Base-by-base conservation (phyloP, 2,797 vertebrate genomes). In the Sebastes trivittatus region DNA sequence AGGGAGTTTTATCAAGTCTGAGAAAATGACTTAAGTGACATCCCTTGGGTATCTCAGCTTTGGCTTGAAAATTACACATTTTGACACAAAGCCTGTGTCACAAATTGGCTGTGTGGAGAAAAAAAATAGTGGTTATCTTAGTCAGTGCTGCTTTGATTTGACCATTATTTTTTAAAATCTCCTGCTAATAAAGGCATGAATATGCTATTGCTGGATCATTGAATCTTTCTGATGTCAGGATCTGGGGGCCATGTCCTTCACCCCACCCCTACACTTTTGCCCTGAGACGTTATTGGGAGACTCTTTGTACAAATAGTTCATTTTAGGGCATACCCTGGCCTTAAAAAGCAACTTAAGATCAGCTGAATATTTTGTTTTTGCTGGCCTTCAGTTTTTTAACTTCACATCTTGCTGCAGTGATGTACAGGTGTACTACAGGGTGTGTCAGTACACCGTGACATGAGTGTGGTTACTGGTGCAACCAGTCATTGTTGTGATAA, bases 11-110 rank as follows among this genome's bases (percentile, higher is more conserved):
- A 68, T 83, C 42, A 56, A 68, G 56, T 65, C 68, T 56, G 60
- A 77, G 20, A 72, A 72, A 70, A 75, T 72, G 2, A 70, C 62
- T 68, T 59, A 61, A 75, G 60, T 70, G 75, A 56, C 54, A 58
- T 74, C 54, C 25, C 27, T 20, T 27, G 46, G 30, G 67, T 73
- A 22, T 66, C 58, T 72, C 42, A 42, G 65, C 58, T 70, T 61
- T 23, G 63, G 38, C 29, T 80, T 59, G 18, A 72, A 82, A 77
- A 65, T 72, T 1, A 66, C 36, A 64, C 8, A 2, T 64, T 83
- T 54, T 67, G 59, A 58, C 23, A 69, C 14, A 55, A 72, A 70
- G 68, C 34, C 22, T 22, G 16, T 49, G 27, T 32, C 54, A 62
- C 14, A 77, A 76, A 83, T 78, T 65, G 36, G 10, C 23, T 59